phyloP scores from a whole-genome alignment of 2,113 vertebrate species.

The Gavia stellata region DNA sequence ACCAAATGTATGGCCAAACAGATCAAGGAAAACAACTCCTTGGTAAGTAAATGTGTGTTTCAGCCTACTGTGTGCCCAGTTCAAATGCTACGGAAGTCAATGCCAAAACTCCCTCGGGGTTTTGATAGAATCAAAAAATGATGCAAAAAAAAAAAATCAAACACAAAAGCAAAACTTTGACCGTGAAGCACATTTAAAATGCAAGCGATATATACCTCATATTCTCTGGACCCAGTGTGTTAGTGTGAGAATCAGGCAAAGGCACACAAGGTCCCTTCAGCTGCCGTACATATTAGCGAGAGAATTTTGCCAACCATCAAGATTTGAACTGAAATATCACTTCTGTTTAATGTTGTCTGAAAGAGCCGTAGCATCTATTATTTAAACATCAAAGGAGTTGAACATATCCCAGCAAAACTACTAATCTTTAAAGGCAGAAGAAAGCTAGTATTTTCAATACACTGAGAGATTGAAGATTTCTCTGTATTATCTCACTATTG shows the following conservation, averaged over 20 bases:
- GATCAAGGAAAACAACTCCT: neutral
- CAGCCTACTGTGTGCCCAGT: neutral
- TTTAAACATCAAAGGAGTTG: constrained; percentile 26
- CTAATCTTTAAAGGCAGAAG: constrained; percentile 12
- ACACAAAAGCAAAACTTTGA: neutral
- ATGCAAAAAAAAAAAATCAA: neutral
- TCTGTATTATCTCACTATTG: neutral
- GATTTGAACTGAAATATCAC: neutral
- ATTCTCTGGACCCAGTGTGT: neutral
- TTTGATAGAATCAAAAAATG: neutral
- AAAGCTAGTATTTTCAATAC: neutral
- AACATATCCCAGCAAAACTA: neutral
- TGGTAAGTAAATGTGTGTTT: neutral
- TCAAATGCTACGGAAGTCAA: neutral
- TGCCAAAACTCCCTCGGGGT: neutral
- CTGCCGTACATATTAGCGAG: neutral
- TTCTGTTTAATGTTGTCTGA: neutral
- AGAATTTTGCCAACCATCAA: neutral
- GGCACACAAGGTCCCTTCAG: neutral
- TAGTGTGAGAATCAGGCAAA: neutral
- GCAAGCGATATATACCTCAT: neutral
- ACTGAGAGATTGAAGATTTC: neutral
- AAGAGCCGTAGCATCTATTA: neutral
- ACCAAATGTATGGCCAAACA: constrained; percentile 11
- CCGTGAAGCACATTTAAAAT: neutral